These are phyloP conservation scores for Xanthostigma xanthostigma DNA, from an alignment of 2,888 invertebrate species.

Conservation along the genomic window DNA sequence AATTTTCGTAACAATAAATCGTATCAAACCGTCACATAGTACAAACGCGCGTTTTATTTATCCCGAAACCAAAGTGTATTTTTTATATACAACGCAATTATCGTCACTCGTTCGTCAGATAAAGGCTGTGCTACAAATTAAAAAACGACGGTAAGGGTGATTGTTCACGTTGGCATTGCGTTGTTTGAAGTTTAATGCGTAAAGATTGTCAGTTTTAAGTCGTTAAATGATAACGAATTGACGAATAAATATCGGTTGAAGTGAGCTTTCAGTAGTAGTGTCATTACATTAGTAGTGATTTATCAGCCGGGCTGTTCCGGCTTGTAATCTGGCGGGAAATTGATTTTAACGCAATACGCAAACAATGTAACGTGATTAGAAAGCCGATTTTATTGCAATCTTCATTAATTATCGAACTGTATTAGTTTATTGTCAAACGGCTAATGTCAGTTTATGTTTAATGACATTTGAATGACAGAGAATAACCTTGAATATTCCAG, in stretches of 20 bases:
- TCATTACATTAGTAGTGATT: no score
- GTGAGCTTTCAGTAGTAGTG: no score
- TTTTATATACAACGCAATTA: slow-evolving; percentile 11
- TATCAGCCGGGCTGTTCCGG: no score
- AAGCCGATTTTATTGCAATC: no score
- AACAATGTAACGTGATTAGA: no score
- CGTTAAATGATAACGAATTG: no score
- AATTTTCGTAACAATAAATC: slow-evolving; percentile 24
- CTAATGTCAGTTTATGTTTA: background rate
- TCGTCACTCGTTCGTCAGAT: slow-evolving; percentile 7
- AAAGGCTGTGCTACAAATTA: slow-evolving; percentile 22
- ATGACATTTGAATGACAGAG: slow-evolving; percentile 5
- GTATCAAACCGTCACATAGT: slow-evolving; percentile 26
- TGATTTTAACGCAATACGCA: background rate
- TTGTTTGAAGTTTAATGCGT: no score
- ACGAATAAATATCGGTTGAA: no score
- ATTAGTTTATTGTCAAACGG: no score
- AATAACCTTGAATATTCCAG: slow-evolving; percentile 1
- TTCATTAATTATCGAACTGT: no score
- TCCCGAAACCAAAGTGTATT: slow-evolving; percentile 24
- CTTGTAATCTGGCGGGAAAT: slow-evolving; percentile 4
- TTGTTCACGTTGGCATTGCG: background rate
- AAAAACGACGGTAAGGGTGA: slow-evolving; percentile 17
- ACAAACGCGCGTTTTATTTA: slow-evolving; percentile 28
- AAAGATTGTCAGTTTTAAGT: no score